Evolutionary conservation across 2,888 invertebrate genomes (phyloP), one percentile per base, ranked within the genome.

Genomic region (Hyles lineata): DNA sequence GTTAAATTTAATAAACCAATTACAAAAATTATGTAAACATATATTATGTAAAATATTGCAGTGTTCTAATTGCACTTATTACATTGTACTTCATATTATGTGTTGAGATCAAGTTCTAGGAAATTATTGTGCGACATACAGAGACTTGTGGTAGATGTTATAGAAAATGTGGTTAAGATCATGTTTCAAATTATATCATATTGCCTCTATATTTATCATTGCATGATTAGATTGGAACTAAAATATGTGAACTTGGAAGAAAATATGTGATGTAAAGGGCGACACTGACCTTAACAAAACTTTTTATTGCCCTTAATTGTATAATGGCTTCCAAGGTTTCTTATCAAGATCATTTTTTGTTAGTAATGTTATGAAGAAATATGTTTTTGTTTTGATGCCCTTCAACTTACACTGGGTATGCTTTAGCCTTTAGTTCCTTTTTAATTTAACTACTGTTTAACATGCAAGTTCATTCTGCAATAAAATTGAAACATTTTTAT

Each of bases 51-150:
- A 55, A 19, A n/a, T 55, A 55, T 55, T 23, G 11, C 52, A 23
- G 25, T 52, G 25, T 50, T 7, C 43, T 61, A 55, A n/a, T 61
- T 71, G 59, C n/a, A 52, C 52, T 21, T 71, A 71, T 61, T 59
- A 5, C 23, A 23, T 25, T 58, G 8, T 71, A 70, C 23, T 43
- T 25, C 60, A 55, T 71, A 70, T 71, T 59, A 61, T 76, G 73
- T 73, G 43, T 60, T 61, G 73, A 69, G 71, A 76, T 74, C 70
- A 67, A 75, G 75, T 78, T 76, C 70, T 72, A 75, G 72, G 76
- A 70, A 74, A 78, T 75, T 74, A 69, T 43, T 60, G 60, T 67
- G 59, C 60, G 32, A 72, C 69, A 59, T 50, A 59, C 35, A 67
- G 50, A 25, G 23, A 29, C 50, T 70, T 70, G 69, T 58, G 67